Evolutionary conservation across 1,140 invertebrate species (phyloP), one percentile per base, ranked within the genome.

Genomic region (Plutomurus gul): DNA sequence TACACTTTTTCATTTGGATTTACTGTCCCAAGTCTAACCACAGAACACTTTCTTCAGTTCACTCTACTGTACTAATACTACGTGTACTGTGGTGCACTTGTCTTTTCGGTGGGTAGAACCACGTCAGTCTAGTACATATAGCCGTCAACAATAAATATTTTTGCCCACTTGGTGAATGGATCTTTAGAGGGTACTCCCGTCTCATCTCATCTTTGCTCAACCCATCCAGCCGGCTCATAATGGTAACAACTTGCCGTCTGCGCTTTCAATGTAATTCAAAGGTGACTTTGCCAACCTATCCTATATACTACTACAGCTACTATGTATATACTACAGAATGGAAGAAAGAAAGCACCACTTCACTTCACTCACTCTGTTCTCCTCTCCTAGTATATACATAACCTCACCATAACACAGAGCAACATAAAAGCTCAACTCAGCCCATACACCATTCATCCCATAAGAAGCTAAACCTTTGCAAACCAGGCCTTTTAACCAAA

Each of bases 71-170:
- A n/a, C n/a, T n/a, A n/a, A n/a, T n/a, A n/a, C n/a, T n/a, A n/a
- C n/a, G n/a, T n/a, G n/a, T n/a, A n/a, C n/a, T n/a, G n/a, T n/a
- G n/a, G n/a, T n/a, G n/a, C n/a, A n/a, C 39, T 43, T 1, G 7
- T 4, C n/a, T 16, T 11, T 4, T 11, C n/a, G 43, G 1, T 4
- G 20, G n/a, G 2, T 6, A 47, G 43, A 47, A 16, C 4, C 7
- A 7, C n/a, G 43, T 47, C 20, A 5, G n/a, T 47, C n/a, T 47
- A 47, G 43, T 27, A 65, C 4, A 56, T 27, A 65, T 65, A 33
- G 56, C 27, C 56, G 56, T 65, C 56, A 65, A 65, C 56, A 65
- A 65, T 65, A 65, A 65, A 65, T 65, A 65, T 65, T 65, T 65
- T 65, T 65, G 56, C 56, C 56, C 36, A 30, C 16, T 33, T 65